Evolutionary conservation across 2,797 vertebrate species (phyloP), one percentile per base, ranked within the genome.

Genomic region (Enteromius argenteus): DNA sequence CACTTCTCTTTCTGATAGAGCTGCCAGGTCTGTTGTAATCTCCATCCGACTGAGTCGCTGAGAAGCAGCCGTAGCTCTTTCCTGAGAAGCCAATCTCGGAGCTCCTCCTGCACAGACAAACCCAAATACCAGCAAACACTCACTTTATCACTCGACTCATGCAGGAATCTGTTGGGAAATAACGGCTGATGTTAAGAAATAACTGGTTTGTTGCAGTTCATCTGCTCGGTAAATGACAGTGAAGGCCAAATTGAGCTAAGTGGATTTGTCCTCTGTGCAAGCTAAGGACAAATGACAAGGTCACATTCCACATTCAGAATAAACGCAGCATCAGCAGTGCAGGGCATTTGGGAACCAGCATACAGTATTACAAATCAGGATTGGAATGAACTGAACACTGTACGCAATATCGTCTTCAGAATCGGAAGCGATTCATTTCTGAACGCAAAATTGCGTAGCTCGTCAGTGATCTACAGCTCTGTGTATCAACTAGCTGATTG

Each of bases 161-260:
- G 73, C 84, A 71, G 53, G 86, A 88, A 87, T 86, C 86, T 87
- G 87, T 89, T 88, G 72, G 76, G 83, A 87, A 88, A 86, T 85
- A 87, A 86, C 78, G 32, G 58, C 66, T 17, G 39, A 69, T 58
- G 62, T 76, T 68, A 68, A 80, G 72, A 74, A 76, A 77, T 32
- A 83, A 68, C 86, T 23, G 17, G 56, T 81, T 80, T 83, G 35
- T 86, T 87, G 71, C 42, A 81, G 69, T 83, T 69, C 68, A 68
- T 85, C 44, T 19, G 46, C 64, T 86, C 23, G 8, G 15, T 53
- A 66, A 42, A 81, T 79, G 84, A 58, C 64, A 79, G 62, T 42
- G 56, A 77, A 89, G 69, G 81, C 32, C 81, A 49, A 76, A 81
- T 60, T 73, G 11, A 30, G 44, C 15, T 82, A 49, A 21, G 51